Evolutionary conservation across 2,797 vertebrate genomes (phyloP).

Genomic region (Amblyopsis hoosieri): DNA sequence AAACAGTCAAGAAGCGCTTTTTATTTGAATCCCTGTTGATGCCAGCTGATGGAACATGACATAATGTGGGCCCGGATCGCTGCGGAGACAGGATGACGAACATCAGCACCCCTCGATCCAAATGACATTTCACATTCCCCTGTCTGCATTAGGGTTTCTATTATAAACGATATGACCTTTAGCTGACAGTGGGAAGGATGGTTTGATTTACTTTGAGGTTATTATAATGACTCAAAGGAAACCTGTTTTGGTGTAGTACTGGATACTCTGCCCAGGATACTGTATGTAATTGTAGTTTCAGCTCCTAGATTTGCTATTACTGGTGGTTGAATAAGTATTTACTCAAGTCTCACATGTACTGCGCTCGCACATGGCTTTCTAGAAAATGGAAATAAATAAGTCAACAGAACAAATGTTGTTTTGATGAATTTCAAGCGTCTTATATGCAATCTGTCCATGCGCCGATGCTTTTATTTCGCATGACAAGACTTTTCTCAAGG

Average conservation of each 20-base stretch:
- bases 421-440: conserved; percentile 61
- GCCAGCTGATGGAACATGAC: conserved; percentile 14
- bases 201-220: not conserved
- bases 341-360: not conserved
- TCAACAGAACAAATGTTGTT: conserved; percentile 72
- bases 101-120: not conserved
- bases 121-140: not conserved
- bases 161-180: not conserved
- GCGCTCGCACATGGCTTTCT: conserved; percentile 6
- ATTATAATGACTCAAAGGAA: not conserved
- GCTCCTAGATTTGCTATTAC: too few species aligned
- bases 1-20: conserved; percentile 22
- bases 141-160: not conserved
- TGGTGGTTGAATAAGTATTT: too few species aligned
- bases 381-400: conserved; percentile 72
- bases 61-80: not conserved
- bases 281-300: too few species aligned
- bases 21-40: conserved; percentile 51
- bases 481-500: conserved; percentile 61
- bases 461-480: conserved; percentile 69
- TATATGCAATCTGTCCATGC: conserved; percentile 40
- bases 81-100: not conserved
- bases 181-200: too few species aligned
- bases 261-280: not conserved
- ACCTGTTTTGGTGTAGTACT: not conserved